Evolutionary conservation across 2,113 vertebrate species (phyloP).

Genomic region (Phalacrocorax brasilianus): DNA sequence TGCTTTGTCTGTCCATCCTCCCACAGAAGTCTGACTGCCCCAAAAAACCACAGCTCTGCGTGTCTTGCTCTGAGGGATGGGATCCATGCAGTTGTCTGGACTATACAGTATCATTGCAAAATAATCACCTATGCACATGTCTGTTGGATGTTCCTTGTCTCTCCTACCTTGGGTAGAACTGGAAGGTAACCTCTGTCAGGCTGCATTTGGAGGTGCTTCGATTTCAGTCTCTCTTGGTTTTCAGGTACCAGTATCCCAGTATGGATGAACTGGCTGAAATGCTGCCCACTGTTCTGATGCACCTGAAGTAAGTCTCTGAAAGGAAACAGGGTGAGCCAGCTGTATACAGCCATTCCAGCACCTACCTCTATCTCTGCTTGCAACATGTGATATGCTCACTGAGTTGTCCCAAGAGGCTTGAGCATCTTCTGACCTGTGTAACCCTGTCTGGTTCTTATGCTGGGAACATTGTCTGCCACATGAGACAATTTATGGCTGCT

Average conservation of each 20-base stretch:
- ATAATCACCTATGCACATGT: background rate
- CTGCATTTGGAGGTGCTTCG: background rate
- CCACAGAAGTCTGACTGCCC: background rate
- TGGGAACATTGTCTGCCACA: background rate
- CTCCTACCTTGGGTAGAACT: background rate
- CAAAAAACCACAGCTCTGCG: background rate
- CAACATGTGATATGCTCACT: background rate
- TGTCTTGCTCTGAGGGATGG: background rate
- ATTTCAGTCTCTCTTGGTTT: conserved; percentile 23
- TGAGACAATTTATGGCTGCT: background rate
- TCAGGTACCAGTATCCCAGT: conserved; percentile 92
- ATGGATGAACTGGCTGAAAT: conserved; percentile 95
- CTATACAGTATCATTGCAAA: background rate
- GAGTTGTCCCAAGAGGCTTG: background rate
- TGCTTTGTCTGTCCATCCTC: background rate
- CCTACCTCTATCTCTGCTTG: background rate
- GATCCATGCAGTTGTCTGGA: background rate
- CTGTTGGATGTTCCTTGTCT: background rate
- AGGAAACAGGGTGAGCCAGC: background rate
- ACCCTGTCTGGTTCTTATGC: background rate
- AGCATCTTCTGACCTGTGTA: background rate
- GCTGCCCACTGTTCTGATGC: conserved; percentile 87
- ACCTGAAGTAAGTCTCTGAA: conserved; percentile 84
- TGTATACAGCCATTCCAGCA: background rate
- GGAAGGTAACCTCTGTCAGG: background rate